Evolutionary conservation across 1,140 invertebrate genomes (phyloP), one percentile per base, ranked within the genome.

Genomic region (Pseudomyrmex cubaensis): DNA sequence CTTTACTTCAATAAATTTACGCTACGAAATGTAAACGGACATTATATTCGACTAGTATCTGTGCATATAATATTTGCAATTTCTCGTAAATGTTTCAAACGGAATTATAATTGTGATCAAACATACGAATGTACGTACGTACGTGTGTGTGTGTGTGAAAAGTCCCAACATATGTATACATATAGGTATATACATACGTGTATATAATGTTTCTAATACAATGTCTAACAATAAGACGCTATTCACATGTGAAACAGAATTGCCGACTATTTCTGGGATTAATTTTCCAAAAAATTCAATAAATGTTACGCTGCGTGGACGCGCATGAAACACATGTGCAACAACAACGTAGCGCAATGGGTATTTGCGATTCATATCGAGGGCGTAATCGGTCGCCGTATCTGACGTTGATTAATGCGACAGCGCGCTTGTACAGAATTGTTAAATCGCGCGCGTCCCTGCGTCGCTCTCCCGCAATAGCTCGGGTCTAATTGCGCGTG

Each of bases 401-500:
- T 78, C 63, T 57, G 63, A 78, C 50, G 13, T 78, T 78, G 75
- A 78, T 78, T 69, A 78, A 78, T 78, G 20, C 17, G 17, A 69
- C 52, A 13, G 63, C n/a, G 63, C 75, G 63, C 20, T 69, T 44
- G 20, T 59, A 69, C 64, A 66, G 63, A 57, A 78, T 69, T 69
- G 63, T 78, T 78, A 69, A 78, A 78, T 78, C 35, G 64, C 63
- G 64, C 74, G 35, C 57, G 25, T 66, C 48, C 35, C 46, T 48
- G 72, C 56, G 72, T 61, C 9, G 73, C 22, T 66, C 35, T 4
- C 62, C 50, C 35, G 62, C 64, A 69, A 66, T 84, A 72, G 62
- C 72, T 85, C 62, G 56, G n/a, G 59, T 10, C 74, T 84, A 84
- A 85, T 84, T 77, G 64, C 9, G 56, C 82, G 82, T 84, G 64